Base-by-base conservation (phyloP, 2,888 invertebrate species). In the Chaitophorus viminalis region DNA sequence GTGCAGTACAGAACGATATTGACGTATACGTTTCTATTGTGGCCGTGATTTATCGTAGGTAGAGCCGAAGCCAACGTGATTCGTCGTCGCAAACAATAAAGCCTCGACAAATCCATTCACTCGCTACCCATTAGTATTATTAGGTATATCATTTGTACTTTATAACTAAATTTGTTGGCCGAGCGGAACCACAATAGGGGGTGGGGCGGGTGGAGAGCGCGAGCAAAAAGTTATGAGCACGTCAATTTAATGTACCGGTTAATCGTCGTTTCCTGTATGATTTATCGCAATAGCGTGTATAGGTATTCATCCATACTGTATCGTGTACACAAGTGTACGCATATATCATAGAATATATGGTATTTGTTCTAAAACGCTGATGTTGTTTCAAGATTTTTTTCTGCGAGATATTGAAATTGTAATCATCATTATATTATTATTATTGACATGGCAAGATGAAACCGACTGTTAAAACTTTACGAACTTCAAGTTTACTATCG, bases 71-170 rank as follows among this genome's bases (percentile, higher is more conserved):
- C 8, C 70, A 21, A 72, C 72, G 36, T 72, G 72, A 36, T 72
- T 81, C 81, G 81, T 29, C 29, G 46, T 68, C 81, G 81, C 70
- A 68, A 70, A 65, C 65, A 81, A 81, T 68, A 81, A 81, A 81
- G 46, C 68, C 21, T 68, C 79, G n/a, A 65, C 36, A 68, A 68
- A 81, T 65, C 68, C 31, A 65, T 79, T 65, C 81, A 25, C 46
- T 21, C 68, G n/a, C 68, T 81, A 25, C 46, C 68, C 68, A 81
- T 81, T 81, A 81, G 81, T 81, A 81, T 68, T 81, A 81, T 81
- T 81, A 81, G 60, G 60, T 84, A 84, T 84, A 84, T 84, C 75
- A 84, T 84, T 84, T 84, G 83, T 84, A 84, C 76, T 76, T 54
- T 39, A 84, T 76, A 75, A 75, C 75, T 60, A 84, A 84, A 76